Base-by-base conservation (phyloP, 2,888 invertebrate species). In the Perdita meconis region DNA sequence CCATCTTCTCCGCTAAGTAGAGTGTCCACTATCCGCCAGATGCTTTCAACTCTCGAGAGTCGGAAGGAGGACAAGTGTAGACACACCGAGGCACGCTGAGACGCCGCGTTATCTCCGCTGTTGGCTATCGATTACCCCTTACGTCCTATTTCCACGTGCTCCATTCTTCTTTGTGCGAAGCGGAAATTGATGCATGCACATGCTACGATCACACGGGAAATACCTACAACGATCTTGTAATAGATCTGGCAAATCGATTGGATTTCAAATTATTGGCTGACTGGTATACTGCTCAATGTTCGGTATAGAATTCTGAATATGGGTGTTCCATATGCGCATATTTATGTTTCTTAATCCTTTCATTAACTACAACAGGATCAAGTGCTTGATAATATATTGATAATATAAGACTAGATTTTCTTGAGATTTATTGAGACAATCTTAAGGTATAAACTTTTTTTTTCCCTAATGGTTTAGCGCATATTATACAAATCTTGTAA, bases 1-100 rank as follows among this genome's bases (percentile, higher is more conserved):
- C 56, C 71, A 55, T 55, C 72, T 74, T 67, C 64, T 63, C 42
- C 63, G 34, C 57, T 77, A 80, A 80, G 84, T 88, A 83, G 84
- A 88, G 85, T 87, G 87, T 88, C 88, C 87, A 86, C 88, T 89
- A 85, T 86, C 80, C 77, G 74, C 77, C 79, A 84, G 86, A 76
- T 78, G 83, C 81, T 84, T 82, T 82, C 84, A 84, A 74, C 74
- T 44, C 66, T 60, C 47, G 63, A 68, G 78, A 79, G 73, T 56
- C 69, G 59, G 72, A 74, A 77, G 40, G 69, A 73, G 79, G 78
- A 73, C 80, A 71, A 76, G 76, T 77, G 80, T 77, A 73, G 65
- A 77, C 64, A 73, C 59, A 57, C 66, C 57, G 63, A 59, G 70
- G 55, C 30, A 57, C 42, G 53, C 57, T 22, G 50, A 40, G 53